Conservation (phyloP, 2,797 vertebrate genomes). For the Centroberyx gerrardi region DNA sequence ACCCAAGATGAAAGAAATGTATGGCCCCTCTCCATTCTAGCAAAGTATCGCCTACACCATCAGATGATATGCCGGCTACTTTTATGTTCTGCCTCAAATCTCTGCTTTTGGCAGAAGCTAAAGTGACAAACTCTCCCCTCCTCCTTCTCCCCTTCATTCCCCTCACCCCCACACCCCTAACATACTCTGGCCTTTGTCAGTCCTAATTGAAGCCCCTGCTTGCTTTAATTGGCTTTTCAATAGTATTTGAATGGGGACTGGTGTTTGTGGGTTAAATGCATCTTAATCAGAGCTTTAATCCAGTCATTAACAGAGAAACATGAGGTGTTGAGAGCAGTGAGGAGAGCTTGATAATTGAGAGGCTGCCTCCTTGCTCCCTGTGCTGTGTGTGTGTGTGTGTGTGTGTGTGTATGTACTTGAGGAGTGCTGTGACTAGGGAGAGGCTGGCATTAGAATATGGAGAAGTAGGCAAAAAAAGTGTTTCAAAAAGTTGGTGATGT, state of each 20-base stretch:
- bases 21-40: not conserved
- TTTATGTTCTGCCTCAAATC: conserved; percentile 87
- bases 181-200: conserved; percentile 89
- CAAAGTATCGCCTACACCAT: not conserved
- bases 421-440: not conserved
- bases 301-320: conserved; percentile 94
- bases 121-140: conserved; percentile 82
- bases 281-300: conserved; percentile 95
- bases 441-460: not conserved
- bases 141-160: conserved; percentile 27
- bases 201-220: conserved; percentile 89
- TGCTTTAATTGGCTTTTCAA: conserved; percentile 93
- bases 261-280: conserved; percentile 96
- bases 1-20: not conserved
- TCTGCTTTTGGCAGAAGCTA: conserved; percentile 88
- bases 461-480: not conserved
- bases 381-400: conserved; percentile 36
- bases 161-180: conserved; percentile 68
- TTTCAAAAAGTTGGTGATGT: not conserved
- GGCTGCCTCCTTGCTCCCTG: conserved; percentile 81
- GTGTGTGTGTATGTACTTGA: conserved; percentile 21
- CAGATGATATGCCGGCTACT: conserved; percentile 39
- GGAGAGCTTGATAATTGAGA: conserved; percentile 95
- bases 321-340: conserved; percentile 93
- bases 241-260: conserved; percentile 91